Base-by-base conservation (phyloP, 30 jellyfish, hydroid and myxozoan species). In the Calvadosia cruxmelitensis region DNA sequence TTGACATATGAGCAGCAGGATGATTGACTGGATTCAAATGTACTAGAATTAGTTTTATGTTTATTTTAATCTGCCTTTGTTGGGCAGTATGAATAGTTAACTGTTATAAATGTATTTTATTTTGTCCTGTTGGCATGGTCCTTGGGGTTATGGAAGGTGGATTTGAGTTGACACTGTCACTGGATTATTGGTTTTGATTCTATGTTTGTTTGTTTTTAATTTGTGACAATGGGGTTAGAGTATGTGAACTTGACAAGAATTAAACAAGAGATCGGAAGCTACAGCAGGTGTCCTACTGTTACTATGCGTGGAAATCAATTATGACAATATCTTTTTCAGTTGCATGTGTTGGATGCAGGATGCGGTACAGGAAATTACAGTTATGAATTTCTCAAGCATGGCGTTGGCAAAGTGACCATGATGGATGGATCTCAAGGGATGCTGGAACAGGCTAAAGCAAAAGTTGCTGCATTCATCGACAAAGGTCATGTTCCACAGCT, bases 341-440 rank as follows among this genome's bases (percentile, higher is more conserved):
- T 89, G 1, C 76, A 74, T 66, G 77, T 89, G 49, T 69, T 89
- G 3, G 95, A 81, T 73, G 95, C 93, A 33, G 98, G 98, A 36
- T 76, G 93, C 80, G 95, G 98, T 25, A 89, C 95, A 29, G 95
- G 98, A 27, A 77, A 82, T 50, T 81, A 75, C 67, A 75, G 95
- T 29, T 57, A 68, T 28, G 93, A 78, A 3, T 89, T 89, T 64
- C 62, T 89, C 3, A 77, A 80, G 15, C 49, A 51, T 64, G 98
- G 98, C 31, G 34, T 89, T 31, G 85, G 85, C 25, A 72, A 81
- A 27, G 64, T 89, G 2, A 67, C 94, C 3, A 69, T 78, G 34
- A 1, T 78, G 33, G 98, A 89, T 78, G 93, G 87, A 1, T 81
- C 98, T 15, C 64, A 77, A 49, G 92, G 75, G 10, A 81, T 81